These are phyloP conservation scores for Betta splendens DNA, from an alignment of 2,797 vertebrate genomes.

Conservation along the genomic window DNA sequence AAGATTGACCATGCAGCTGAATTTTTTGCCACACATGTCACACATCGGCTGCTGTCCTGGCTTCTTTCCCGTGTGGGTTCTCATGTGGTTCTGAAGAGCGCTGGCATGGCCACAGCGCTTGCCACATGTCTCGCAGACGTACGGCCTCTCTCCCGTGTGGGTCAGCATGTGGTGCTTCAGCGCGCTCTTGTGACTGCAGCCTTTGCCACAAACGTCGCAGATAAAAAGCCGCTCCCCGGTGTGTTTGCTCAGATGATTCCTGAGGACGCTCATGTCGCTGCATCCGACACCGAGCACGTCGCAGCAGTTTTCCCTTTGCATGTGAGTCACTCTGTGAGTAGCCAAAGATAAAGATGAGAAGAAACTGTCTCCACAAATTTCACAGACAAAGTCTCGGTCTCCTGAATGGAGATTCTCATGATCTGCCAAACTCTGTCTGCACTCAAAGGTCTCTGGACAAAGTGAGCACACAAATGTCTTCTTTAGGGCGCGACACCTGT, in stretches of 20 bases:
- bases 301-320: constrained; percentile 35
- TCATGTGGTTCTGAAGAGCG: constrained; percentile 69
- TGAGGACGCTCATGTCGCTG: constrained; percentile 30
- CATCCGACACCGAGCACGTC: constrained; percentile 28
- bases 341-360: constrained; percentile 47
- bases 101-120: constrained; percentile 69
- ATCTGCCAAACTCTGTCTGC: constrained; percentile 51
- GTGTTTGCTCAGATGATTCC: constrained; percentile 48
- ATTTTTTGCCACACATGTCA: constrained; percentile 47
- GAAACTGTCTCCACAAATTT: constrained; percentile 60
- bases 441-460: constrained; percentile 61
- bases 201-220: constrained; percentile 63
- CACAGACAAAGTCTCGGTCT: constrained; percentile 53
- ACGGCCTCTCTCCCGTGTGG: constrained; percentile 61
- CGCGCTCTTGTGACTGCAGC: constrained; percentile 54
- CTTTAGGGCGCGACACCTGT: constrained; percentile 57
- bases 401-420: constrained; percentile 64
- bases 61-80: constrained; percentile 63
- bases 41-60: constrained; percentile 41
- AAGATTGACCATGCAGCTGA: constrained; percentile 47
- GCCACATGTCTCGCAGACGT: constrained; percentile 62
- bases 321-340: constrained; percentile 53
- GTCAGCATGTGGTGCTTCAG: constrained; percentile 68
- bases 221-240: constrained; percentile 41
- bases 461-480: constrained; percentile 63